These are phyloP conservation scores for Tenebrosternarchus preto DNA, from an alignment of 2,113 vertebrate genomes.

Conservation along the genomic window DNA sequence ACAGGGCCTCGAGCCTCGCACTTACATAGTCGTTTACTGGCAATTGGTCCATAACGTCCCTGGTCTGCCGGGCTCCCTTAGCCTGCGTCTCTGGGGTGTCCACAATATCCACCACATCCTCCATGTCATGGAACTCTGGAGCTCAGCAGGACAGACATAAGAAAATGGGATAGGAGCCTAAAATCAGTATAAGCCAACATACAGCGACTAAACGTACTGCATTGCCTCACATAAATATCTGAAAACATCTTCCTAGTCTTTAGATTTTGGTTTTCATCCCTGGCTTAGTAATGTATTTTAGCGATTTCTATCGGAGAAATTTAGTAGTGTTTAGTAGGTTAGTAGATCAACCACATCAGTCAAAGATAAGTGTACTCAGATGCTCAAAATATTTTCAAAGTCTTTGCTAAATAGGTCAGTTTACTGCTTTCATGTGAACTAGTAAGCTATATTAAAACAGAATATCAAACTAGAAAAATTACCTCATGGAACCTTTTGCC, in stretches of 20 bases:
- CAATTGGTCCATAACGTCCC: conserved; percentile 68
- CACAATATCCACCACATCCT: conserved; percentile 51
- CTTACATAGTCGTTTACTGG: conserved; percentile 77
- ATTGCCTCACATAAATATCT: background rate
- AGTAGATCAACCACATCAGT: conserved; percentile 4
- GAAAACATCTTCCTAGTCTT: background rate
- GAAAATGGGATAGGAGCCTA: background rate
- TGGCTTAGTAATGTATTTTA: background rate
- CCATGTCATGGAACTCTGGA: conserved; percentile 66
- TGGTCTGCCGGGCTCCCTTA: conserved; percentile 69
- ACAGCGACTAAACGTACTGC: background rate
- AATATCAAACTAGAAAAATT: background rate
- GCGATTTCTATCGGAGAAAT: conserved; percentile 4
- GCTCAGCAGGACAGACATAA: background rate
- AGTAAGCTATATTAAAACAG: conserved; percentile 7
- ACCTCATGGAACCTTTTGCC: background rate
- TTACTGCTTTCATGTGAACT: conserved; percentile 2
- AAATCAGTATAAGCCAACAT: background rate
- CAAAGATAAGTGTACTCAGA: conserved; percentile 1
- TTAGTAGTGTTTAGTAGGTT: conserved; percentile 19
- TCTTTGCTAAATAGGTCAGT: conserved; percentile 5
- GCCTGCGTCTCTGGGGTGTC: conserved; percentile 63
- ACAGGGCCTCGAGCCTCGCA: conserved; percentile 23
- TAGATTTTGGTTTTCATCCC: background rate
- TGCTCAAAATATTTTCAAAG: conserved; percentile 6